Conservation (phyloP, 2,797 vertebrate genomes). For the Alca torda region DNA sequence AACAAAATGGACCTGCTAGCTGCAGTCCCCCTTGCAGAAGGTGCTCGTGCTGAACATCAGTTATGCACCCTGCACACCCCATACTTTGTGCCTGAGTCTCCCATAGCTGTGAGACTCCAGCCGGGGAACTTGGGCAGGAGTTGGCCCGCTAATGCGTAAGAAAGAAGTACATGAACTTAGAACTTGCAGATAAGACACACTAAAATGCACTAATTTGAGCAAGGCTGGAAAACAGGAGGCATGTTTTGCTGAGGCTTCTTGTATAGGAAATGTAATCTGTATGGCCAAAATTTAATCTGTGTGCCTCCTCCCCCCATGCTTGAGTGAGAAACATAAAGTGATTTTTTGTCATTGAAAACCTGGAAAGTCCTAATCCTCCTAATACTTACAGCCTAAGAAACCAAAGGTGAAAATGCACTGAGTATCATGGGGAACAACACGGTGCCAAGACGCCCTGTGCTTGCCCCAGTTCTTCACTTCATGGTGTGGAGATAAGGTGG, state of each 20-base stretch:
- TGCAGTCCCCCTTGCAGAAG: background rate
- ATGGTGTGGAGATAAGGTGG: background rate
- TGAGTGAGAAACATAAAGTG: background rate
- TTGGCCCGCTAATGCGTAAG: accelerated
- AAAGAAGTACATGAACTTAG: background rate
- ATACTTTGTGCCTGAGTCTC: background rate
- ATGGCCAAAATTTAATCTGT: background rate
- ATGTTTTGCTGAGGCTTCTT: background rate
- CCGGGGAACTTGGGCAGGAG: background rate
- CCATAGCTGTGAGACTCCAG: background rate
- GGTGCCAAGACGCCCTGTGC: background rate
- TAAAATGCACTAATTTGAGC: background rate
- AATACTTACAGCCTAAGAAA: background rate
- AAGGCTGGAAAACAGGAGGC: background rate
- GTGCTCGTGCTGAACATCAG: background rate
- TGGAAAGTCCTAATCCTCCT: background rate
- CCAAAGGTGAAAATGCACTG: background rate
- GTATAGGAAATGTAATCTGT: background rate
- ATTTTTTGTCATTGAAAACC: background rate
- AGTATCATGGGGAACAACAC: background rate
- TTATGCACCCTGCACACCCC: background rate
- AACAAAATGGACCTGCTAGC: background rate
- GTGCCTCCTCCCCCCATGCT: accelerated
- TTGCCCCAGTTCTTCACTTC: background rate
- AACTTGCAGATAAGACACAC: background rate